Base-by-base conservation (phyloP, 2,797 vertebrate species). In the Apodemus agrarius region DNA sequence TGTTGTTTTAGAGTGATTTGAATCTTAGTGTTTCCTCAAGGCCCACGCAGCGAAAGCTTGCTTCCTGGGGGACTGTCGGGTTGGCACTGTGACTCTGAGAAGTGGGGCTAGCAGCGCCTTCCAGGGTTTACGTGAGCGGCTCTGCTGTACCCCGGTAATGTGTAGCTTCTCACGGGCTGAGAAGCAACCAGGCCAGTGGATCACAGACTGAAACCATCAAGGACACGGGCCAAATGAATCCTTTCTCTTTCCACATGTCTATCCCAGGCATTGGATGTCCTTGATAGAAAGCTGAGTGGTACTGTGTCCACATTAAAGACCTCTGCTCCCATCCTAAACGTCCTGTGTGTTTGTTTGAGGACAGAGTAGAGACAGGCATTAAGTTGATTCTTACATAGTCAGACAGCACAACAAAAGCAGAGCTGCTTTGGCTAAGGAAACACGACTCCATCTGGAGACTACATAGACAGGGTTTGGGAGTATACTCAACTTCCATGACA, bases 301-400 rank as follows among this genome's bases (percentile, higher is more conserved):
- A 16, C 54, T 6, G 10, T 46, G n/a, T 31, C 46, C 78, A 79
- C 81, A 76, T 24, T 93, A 49, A 34, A 37, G 10, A 52, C 67
- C 49, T 88, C 85, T 81, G 63, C 93, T 95, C 34, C 54, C 65
- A 85, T 86, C 29, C 59, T 95, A 91, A 93, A n/a, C 79, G 57
- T 19, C 10, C 12, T 91, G 75, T 19, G 86, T 93, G 76, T 93
- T 52, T 78, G 21, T 54, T 88, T 86, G 22, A 61, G 54, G 3
- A 63, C 21, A 91, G 46, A 91, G 26, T 49, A 89, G 59, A 89
- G 92, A 86, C 9, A 78, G 69, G 69, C 10, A 63, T 79, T 81
- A 67, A 86, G 61, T 31, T 95, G n/a, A 83, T 69, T 94, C 94
- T 89, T 22, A 43, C 72, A 59, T 14, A 88, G 54, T 94, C 46